These are phyloP conservation scores for Cyprinodon diabolis DNA, from an alignment of 2,797 vertebrate genomes.

Conservation along the genomic window DNA sequence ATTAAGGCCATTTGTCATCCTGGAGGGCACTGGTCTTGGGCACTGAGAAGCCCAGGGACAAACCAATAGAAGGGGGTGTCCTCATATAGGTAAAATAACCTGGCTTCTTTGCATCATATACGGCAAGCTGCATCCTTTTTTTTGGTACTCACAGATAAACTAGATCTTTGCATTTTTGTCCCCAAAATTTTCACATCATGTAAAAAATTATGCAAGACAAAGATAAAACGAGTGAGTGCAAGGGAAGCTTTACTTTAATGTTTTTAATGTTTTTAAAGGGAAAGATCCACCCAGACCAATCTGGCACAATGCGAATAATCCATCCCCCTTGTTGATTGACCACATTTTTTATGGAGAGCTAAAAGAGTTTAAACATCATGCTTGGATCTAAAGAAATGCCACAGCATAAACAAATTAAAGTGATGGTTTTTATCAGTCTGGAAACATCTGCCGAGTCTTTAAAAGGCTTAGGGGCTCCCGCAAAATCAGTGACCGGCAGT, in stretches of 20 bases:
- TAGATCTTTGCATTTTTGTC: not conserved
- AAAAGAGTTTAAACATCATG: no score
- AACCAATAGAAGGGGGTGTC: constrained; percentile 37
- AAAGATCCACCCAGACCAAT: not conserved
- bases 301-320: no score
- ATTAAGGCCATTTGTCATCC: constrained; percentile 97
- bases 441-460: no score
- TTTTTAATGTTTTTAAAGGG: not conserved
- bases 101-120: constrained; percentile 16
- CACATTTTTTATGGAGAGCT: not conserved
- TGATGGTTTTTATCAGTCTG: no score
- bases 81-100: constrained; percentile 23
- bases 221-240: not conserved
- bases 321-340: not conserved
- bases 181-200: not conserved
- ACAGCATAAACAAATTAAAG: no score
- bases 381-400: no score
- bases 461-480: no score
- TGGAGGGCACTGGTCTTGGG: constrained; percentile 86
- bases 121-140: not conserved
- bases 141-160: not conserved
- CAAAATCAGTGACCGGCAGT: no score
- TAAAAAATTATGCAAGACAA: not conserved
- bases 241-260: not conserved
- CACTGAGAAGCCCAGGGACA: constrained; percentile 85